These are phyloP conservation scores for Heliconius erato DNA, from an alignment of 2,888 invertebrate genomes.

Conservation along the genomic window DNA sequence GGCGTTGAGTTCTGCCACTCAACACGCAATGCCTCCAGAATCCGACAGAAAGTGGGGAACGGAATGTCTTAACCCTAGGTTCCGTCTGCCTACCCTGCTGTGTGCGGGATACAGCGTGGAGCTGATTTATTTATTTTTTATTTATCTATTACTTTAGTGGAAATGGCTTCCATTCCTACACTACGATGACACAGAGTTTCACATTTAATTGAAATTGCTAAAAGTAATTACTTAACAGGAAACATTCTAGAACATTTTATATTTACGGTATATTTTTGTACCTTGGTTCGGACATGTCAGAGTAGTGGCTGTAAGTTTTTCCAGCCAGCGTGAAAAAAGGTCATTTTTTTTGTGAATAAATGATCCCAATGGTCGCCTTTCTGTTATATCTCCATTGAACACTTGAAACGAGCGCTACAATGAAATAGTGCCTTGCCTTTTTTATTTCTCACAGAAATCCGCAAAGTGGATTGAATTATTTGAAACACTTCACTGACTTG, in stretches of 20 bases:
- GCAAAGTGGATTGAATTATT: constrained; percentile 40
- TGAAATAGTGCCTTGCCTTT: constrained; percentile 51
- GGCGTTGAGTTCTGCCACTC: too few species aligned
- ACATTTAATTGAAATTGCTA: constrained; percentile 34
- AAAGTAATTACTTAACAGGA: constrained; percentile 41
- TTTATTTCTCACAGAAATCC: constrained; percentile 45
- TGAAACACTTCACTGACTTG: constrained; percentile 22
- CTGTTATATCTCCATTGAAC: constrained; percentile 65
- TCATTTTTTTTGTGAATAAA: constrained; percentile 72
- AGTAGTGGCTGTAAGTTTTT: constrained; percentile 48
- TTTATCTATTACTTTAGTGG: background rate
- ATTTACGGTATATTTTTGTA: constrained; percentile 16
- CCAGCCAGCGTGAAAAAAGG: constrained; percentile 62
- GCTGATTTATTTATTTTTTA: too few species aligned
- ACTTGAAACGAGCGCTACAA: constrained; percentile 53
- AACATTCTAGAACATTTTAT: constrained; percentile 32
- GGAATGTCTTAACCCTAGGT: too few species aligned
- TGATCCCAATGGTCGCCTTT: constrained; percentile 70
- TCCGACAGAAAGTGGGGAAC: too few species aligned
- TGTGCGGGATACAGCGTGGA: too few species aligned
- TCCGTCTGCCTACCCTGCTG: too few species aligned
- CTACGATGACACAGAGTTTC: constrained; percentile 28
- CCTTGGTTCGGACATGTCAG: constrained; percentile 47
- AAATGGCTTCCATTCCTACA: constrained; percentile 45
- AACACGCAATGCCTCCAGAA: too few species aligned